Base-by-base conservation (phyloP, 2,888 invertebrate genomes). In the Gibbula magus region DNA sequence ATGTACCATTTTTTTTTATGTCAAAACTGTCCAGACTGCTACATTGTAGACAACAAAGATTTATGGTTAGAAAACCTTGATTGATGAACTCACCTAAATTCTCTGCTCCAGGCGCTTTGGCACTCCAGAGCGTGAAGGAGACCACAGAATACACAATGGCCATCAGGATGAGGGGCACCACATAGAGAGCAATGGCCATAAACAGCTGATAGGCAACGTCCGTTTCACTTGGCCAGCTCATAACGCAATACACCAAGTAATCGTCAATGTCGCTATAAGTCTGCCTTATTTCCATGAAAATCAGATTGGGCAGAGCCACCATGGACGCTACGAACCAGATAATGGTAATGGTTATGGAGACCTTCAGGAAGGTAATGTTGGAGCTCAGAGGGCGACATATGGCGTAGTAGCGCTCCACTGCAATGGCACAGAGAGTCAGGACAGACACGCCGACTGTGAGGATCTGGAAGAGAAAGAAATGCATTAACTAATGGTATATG, bases 331-430 rank as follows among this genome's bases (percentile, higher is more conserved):
- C 73, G 10, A 81, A 22, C 85, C 85, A 85, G 74, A 85, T 85
- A 75, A 80, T 53, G 2, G 79, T 52, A 51, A 85, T 77, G 67
- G 83, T 83, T 16, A 85, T 66, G 32, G 79, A 81, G 35, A 85
- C 82, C 25, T 82, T 85, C 29, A 77, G 76, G 67, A 80, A 73
- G 45, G 83, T 83, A 75, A 85, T 85, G 25, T 82, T 53, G 0
- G 83, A 79, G 54, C 78, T 83, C 8, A 85, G 81, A 0, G 85
- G 85, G 2, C 80, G 80, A 52, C 83, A 83, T 51, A 85, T 83
- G 78, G 83, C 85, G 79, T 83, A 85, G 79, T 85, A 85, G 8
- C 85, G 75, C 78, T 85, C 85, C 73, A 85, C 82, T 0, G 83
- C 82, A 29, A 85, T 85, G 22, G 83, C 83, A 73, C 82, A 83